phyloP scores from a whole-genome alignment of 2,888 invertebrate genomes.

The Athalia circularis region DNA sequence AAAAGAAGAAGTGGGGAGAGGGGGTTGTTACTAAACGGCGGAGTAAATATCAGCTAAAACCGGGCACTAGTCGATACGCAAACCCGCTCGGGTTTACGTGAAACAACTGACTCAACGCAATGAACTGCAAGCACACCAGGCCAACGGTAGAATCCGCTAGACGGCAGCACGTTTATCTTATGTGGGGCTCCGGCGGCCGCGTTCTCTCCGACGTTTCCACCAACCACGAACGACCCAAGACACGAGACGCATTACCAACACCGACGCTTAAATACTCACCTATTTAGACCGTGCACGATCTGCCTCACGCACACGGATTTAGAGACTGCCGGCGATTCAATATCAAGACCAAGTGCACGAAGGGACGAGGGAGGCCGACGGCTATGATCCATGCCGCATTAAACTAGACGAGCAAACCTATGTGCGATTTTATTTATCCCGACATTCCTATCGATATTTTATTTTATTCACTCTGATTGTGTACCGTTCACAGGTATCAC shows the following conservation, averaged over 20 bases:
- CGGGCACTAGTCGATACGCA: conserved; percentile 54
- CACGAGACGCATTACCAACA: too few relatives aligned
- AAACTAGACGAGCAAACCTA: conserved; percentile 34
- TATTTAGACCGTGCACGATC: too few relatives aligned
- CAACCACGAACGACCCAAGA: conserved; percentile 45
- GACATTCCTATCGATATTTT: not conserved
- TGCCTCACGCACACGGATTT: too few relatives aligned
- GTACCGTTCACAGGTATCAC: not conserved
- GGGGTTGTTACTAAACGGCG: not conserved
- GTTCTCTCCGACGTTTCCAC: conserved; percentile 51
- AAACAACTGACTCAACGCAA: conserved; percentile 70
- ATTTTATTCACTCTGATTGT: conserved; percentile 15
- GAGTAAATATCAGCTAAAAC: conserved; percentile 27
- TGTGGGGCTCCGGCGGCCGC: conserved; percentile 64
- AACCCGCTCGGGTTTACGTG: conserved; percentile 68
- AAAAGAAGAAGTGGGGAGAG: not conserved
- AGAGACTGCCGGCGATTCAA: conserved; percentile 57
- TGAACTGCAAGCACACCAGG: conserved; percentile 61
- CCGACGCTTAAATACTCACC: too few relatives aligned
- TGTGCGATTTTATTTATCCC: conserved; percentile 11
- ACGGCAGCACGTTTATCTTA: conserved; percentile 62
- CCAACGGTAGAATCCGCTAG: conserved; percentile 61
- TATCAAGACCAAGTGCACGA: conserved; percentile 61
- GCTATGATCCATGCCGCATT: conserved; percentile 14
- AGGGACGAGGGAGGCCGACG: not conserved